Conservation (phyloP, 1,140 invertebrate species). For the Polypedilum pembai region DNA sequence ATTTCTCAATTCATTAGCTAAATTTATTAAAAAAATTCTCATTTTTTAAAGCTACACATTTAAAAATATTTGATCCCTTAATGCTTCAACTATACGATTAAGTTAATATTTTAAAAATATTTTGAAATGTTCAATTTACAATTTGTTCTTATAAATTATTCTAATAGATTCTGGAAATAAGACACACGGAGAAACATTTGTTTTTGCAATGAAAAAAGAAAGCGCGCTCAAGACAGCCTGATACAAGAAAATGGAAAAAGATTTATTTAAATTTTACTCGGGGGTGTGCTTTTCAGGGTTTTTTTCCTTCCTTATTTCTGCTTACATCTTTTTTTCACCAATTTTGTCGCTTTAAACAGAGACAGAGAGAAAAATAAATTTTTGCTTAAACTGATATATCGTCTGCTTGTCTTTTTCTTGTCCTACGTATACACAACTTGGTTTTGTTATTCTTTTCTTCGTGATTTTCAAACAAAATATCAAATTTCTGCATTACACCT, state of each 20-base stretch:
- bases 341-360: too few species aligned
- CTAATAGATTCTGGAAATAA: neutral
- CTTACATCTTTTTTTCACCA: neutral
- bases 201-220: neutral
- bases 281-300: neutral
- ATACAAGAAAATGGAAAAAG: neutral
- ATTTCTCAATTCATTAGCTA: too few species aligned
- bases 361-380: too few species aligned
- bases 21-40: too few species aligned
- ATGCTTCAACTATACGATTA: too few species aligned
- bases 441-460: neutral
- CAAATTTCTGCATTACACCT: slow-evolving; percentile 12
- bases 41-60: too few species aligned
- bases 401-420: too few species aligned
- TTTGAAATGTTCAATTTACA: neutral
- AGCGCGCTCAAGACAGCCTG: too few species aligned
- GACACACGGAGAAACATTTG: neutral
- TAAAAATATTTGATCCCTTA: too few species aligned
- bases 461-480: neutral
- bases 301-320: neutral
- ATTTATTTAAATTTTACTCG: slow-evolving; percentile 13
- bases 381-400: too few species aligned
- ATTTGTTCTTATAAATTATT: slow-evolving; percentile 8
- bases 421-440: too few species aligned
- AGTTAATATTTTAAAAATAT: too few species aligned